Conservation (phyloP, 2,888 invertebrate species). For the Bellardia pandia region DNA sequence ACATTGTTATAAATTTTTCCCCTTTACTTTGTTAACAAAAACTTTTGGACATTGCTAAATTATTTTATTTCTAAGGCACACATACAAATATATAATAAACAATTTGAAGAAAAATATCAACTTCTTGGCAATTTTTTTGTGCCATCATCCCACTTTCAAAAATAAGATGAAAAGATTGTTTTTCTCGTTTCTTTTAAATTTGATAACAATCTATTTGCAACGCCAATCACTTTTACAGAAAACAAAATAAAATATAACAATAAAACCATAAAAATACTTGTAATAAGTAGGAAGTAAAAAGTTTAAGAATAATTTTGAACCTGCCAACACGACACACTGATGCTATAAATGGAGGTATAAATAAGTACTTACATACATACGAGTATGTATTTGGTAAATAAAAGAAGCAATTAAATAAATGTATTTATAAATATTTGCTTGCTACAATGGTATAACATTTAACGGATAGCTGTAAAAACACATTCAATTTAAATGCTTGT, state of each 20-base stretch:
- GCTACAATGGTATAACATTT: too few species aligned
- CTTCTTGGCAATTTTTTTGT: not conserved
- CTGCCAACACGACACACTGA: not conserved
- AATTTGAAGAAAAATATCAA: not conserved
- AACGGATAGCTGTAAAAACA: too few species aligned
- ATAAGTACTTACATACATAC: not conserved
- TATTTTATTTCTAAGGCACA: not conserved
- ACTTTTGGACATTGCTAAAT: constrained; percentile 18
- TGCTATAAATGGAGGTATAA: not conserved
- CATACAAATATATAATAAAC: not conserved
- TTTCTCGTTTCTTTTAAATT: constrained; percentile 7
- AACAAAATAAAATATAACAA: not conserved
- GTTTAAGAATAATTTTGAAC: not conserved
- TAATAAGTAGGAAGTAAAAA: not conserved
- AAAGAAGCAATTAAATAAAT: too few species aligned
- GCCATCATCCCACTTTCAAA: not conserved
- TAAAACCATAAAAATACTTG: not conserved
- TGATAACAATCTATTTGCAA: constrained; percentile 2
- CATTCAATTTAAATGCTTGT: not conserved
- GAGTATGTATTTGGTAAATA: too few species aligned
- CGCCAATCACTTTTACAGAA: not conserved
- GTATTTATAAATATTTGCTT: too few species aligned
- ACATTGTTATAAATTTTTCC: not conserved
- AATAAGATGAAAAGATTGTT: constrained; percentile 1
- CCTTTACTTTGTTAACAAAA: not conserved